Evolutionary conservation across 1,140 invertebrate species (phyloP).

Genomic region (Euglossa dilemma): DNA sequence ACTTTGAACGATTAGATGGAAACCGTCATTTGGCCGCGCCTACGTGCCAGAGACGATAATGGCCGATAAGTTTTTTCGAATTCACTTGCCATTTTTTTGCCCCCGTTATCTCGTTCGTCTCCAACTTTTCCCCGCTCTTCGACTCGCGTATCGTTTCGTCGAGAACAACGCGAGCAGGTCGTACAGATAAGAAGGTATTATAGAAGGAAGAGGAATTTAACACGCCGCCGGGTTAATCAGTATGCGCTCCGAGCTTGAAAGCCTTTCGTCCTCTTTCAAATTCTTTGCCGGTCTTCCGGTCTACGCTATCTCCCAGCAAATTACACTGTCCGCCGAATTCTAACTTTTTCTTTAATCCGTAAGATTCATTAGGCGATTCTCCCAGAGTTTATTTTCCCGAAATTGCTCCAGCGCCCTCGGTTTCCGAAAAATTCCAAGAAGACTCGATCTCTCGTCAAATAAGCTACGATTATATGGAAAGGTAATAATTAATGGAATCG

Average conservation of each 20-base stretch:
- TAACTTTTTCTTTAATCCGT: too few relatives aligned
- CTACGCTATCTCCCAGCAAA: too few relatives aligned
- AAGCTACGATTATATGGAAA: too few relatives aligned
- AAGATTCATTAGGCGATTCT: too few relatives aligned
- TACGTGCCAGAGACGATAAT: not conserved
- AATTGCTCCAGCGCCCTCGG: too few relatives aligned
- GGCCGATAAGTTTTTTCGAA: not conserved
- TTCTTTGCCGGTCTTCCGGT: not conserved
- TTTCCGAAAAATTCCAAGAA: too few relatives aligned
- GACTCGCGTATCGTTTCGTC: not conserved
- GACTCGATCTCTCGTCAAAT: too few relatives aligned
- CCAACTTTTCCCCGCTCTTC: not conserved
- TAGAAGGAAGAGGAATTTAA: not conserved
- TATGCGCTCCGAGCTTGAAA: not conserved
- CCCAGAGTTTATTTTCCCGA: too few relatives aligned
- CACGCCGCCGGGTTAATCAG: not conserved
- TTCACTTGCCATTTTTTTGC: not conserved
- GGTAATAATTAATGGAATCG: too few relatives aligned
- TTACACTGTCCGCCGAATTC: too few relatives aligned
- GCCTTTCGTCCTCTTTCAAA: not conserved
- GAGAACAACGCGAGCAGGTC: not conserved
- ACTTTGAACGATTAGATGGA: not conserved
- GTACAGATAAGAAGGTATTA: not conserved
- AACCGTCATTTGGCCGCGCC: not conserved
- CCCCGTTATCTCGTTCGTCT: not conserved